Evolutionary conservation across 1,140 invertebrate genomes (phyloP), one percentile per base, ranked within the genome.

Genomic region (Aleiodes sp.): DNA sequence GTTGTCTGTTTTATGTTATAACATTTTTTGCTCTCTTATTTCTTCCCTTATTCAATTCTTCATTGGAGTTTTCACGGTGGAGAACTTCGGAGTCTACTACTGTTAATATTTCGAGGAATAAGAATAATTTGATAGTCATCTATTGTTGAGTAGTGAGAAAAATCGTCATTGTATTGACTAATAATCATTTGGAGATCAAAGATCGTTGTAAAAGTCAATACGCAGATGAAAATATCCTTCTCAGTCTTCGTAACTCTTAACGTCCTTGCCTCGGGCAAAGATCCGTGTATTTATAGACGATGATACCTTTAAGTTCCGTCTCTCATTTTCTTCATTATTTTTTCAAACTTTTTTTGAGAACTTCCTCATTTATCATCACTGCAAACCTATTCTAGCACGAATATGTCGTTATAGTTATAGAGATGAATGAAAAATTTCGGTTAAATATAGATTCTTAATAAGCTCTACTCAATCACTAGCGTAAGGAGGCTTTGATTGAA

Each of bases 201-300:
- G 3, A 14, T n/a, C 39, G 7, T 6, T 43, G 3, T 43, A 16
- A 16, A 6, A 16, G 12, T n/a, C 12, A 14, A 43, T 43, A 43
- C 39, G 39, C 19, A 7, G n/a, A n/a, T n/a, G n/a, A 43, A 43
- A n/a, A 43, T n/a, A n/a, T 39, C 35, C 35, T 14, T 43, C 39
- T n/a, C 4, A 16, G 19, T 43, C 19, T 43, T 43, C 39, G 14
- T 71, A 68, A 75, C 66, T 46, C 9, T 7, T 24, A 8, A 56
- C 72, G 76, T 75, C 76, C 76, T 77, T 77, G 76, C 76, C 74
- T 61, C 63, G 70, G 73, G 76, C 76, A 70, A 74, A 56, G 46
- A 56, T 56, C 74, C 70, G 73, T 52, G 72, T 77, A 77, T 77
- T 77, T 75, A 77, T 77, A 77, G 76, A 71, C 72, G 76, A 77